phyloP scores from a whole-genome alignment of 2,797 vertebrate species.

The Echiichthys vipera region DNA sequence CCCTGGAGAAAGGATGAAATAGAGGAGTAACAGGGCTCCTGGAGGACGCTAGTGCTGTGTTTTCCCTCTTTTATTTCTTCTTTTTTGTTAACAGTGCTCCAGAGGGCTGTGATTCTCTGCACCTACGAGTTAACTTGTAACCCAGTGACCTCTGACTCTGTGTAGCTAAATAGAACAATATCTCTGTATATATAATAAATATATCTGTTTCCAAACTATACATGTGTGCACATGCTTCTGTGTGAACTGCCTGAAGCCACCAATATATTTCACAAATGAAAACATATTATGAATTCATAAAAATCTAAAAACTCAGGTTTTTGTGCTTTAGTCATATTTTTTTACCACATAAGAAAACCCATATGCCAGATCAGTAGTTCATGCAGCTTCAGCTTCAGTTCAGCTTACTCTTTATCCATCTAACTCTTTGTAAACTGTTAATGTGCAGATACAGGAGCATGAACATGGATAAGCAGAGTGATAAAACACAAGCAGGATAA shows the following conservation, averaged over 20 bases:
- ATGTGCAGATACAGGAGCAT: not conserved
- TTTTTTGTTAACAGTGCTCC: slow-evolving; percentile 44
- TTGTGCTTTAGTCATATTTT: not conserved
- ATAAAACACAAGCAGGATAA: not conserved
- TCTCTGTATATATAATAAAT: too few species aligned
- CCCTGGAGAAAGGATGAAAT: slow-evolving; percentile 51
- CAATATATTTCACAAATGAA: not conserved
- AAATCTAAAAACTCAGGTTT: too few species aligned
- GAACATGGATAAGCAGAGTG: too few species aligned
- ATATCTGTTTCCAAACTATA: slow-evolving; percentile 28
- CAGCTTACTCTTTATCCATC: too few species aligned
- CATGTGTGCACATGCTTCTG: not conserved
- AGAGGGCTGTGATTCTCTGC: slow-evolving; percentile 25
- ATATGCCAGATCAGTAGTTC: not conserved
- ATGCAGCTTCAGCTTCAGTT: too few species aligned
- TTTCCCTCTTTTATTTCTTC: slow-evolving; percentile 2
- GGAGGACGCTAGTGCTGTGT: slow-evolving; percentile 58
- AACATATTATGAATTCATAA: too few species aligned
- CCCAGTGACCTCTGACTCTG: slow-evolving; percentile 45
- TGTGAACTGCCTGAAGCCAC: slow-evolving; percentile 17
- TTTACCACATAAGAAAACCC: not conserved
- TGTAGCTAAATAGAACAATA: slow-evolving; percentile 32
- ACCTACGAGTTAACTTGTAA: slow-evolving; percentile 66
- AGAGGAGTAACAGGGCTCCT: slow-evolving; percentile 47
- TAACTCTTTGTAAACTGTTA: too few species aligned